A percentile compares a stretch with the other conserved stretches of the same genome.
These are phyloP conservation scores for Remorina albescens DNA, from an alignment of 2,797 vertebrate species.

Conservation along the genomic window DNA sequence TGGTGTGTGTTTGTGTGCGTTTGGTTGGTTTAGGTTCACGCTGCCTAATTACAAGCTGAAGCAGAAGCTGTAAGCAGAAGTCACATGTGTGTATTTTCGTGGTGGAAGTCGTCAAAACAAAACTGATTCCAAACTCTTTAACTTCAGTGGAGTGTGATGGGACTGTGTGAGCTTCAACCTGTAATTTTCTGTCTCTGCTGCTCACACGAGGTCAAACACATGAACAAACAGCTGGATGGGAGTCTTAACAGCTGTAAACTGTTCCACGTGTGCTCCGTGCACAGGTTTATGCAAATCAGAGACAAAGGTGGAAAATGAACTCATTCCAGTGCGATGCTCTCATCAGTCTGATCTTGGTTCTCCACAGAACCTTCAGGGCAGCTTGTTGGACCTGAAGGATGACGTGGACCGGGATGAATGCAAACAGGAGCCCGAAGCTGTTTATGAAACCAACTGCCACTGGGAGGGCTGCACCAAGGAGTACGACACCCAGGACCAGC, in stretches of 20 bases:
- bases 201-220: slow-evolving; percentile 25
- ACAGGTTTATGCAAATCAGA: background rate
- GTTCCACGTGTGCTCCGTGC: slow-evolving; percentile 31
- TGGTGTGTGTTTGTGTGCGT: background rate
- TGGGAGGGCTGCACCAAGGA: slow-evolving; percentile 95
- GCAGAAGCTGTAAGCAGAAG: background rate
- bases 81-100: slow-evolving; percentile 26
- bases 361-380: slow-evolving; percentile 84
- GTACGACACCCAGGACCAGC: slow-evolving; percentile 95
- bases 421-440: slow-evolving; percentile 92
- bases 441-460: slow-evolving; percentile 96
- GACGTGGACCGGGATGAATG: slow-evolving; percentile 94
- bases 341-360: background rate
- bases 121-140: slow-evolving; percentile 26
- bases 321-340: background rate
- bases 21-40: background rate
- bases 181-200: slow-evolving; percentile 39
- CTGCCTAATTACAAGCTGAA: slow-evolving; percentile 18
- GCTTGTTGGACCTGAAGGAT: slow-evolving; percentile 88
- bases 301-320: background rate
- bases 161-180: background rate
- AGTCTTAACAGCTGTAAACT: slow-evolving; percentile 26
- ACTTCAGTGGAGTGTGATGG: slow-evolving; percentile 15
- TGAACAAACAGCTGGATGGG: slow-evolving; percentile 27
- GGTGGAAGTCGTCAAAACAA: slow-evolving; percentile 43